phyloP scores from a whole-genome alignment of 1,140 invertebrate genomes.

The Latrodectus geometricus region DNA sequence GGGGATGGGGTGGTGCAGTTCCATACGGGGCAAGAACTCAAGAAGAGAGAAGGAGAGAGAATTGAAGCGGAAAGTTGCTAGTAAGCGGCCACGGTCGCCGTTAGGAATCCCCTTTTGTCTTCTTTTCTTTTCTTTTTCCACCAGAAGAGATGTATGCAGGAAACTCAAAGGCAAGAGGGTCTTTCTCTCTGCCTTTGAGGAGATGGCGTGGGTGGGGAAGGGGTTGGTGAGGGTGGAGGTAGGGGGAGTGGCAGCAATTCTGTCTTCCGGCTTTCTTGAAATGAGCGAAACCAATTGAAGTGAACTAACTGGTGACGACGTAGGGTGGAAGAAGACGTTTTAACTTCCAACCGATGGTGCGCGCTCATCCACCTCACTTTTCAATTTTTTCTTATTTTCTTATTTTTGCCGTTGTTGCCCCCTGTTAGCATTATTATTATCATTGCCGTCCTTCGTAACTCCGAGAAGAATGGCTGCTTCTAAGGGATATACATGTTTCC shows the following conservation, averaged over 20 bases:
- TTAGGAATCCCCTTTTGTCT: constrained; percentile 42
- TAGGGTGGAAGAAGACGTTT: constrained; percentile 26
- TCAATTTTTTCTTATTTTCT: constrained; percentile 11
- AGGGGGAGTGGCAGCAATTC: constrained; percentile 27
- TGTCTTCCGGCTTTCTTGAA: constrained; percentile 61
- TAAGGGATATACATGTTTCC: constrained; percentile 2
- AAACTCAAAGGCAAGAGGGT: constrained; percentile 41
- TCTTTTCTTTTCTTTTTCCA: constrained; percentile 48
- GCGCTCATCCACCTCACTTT: not conserved
- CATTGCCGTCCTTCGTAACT: constrained; percentile 53
- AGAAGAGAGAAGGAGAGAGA: constrained; percentile 16
- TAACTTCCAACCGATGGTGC: constrained; percentile 50
- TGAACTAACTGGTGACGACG: constrained; percentile 54
- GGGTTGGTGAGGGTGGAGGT: not conserved
- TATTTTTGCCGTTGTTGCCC: constrained; percentile 15
- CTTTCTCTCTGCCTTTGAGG: not conserved
- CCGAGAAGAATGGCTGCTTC: not conserved
- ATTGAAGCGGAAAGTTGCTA: constrained; percentile 60
- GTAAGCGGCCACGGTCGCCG: constrained; percentile 55
- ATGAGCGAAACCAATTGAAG: constrained; percentile 62
- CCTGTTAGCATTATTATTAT: constrained; percentile 59
- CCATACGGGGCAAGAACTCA: constrained; percentile 52
- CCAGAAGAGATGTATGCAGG: constrained; percentile 47
- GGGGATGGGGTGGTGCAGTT: not conserved
- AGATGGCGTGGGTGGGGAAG: not conserved